phyloP scores from a whole-genome alignment of 2,888 invertebrate genomes.

The Epistrophe eligans region DNA sequence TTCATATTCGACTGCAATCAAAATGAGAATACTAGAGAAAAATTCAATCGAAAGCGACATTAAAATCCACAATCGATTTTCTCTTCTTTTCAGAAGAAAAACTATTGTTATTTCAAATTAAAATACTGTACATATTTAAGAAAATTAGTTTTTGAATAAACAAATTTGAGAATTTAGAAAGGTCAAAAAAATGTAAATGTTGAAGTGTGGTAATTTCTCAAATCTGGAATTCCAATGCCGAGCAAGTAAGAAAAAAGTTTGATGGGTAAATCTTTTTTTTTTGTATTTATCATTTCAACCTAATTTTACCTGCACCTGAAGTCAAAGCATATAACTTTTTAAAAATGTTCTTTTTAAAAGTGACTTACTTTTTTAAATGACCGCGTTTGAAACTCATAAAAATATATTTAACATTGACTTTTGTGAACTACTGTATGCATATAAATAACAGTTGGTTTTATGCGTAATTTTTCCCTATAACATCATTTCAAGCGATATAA shows the following conservation, averaged over 20 bases:
- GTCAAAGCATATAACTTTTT: neutral
- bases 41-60: no score
- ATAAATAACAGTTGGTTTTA: conserved; percentile 31
- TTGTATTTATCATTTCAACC: neutral
- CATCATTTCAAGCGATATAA: conserved; percentile 17
- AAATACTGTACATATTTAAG: no score
- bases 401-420: conserved; percentile 22
- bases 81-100: no score
- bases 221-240: neutral
- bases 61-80: no score
- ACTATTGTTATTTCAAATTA: no score
- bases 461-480: conserved; percentile 39
- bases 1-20: no score
- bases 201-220: no score
- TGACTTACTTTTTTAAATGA: neutral
- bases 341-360: neutral
- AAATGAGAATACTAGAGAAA: no score
- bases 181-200: neutral
- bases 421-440: conserved; percentile 59
- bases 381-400: neutral
- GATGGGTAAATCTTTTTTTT: neutral
- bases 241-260: neutral
- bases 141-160: no score
- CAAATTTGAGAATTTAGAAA: neutral
- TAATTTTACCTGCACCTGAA: neutral